These are phyloP conservation scores for Gracilinanus agilis DNA, from an alignment of 2,113 vertebrate species.

Conservation along the genomic window DNA sequence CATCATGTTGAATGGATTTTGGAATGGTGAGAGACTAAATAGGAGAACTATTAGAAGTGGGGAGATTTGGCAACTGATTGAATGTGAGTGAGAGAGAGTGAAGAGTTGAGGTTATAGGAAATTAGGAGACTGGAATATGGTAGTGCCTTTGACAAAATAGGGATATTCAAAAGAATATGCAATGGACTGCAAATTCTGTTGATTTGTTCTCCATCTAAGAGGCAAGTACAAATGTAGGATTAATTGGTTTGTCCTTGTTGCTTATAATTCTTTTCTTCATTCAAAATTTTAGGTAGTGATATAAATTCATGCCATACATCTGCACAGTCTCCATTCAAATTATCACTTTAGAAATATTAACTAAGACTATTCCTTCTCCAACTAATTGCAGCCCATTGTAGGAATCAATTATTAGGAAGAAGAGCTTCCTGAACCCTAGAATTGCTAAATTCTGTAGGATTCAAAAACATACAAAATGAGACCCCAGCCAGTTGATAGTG, in stretches of 20 bases:
- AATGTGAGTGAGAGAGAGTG: background rate
- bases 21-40: background rate
- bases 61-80: background rate
- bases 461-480: background rate
- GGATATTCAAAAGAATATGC: background rate
- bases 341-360: background rate
- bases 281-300: background rate
- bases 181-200: background rate
- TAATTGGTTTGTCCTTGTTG: background rate
- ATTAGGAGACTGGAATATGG: background rate
- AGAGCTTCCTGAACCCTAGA: background rate
- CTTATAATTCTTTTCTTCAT: background rate
- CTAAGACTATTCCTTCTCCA: background rate
- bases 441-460: background rate
- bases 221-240: background rate
- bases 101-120: background rate
- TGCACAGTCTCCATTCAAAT: background rate
- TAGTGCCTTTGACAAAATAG: background rate
- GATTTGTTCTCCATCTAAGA: background rate
- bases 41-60: background rate
- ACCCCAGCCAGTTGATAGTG: background rate
- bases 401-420: background rate
- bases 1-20: background rate
- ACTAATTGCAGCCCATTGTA: background rate
- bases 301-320: background rate